Evolutionary conservation across 2,797 vertebrate species (phyloP).

Genomic region (Botia kubotai): DNA sequence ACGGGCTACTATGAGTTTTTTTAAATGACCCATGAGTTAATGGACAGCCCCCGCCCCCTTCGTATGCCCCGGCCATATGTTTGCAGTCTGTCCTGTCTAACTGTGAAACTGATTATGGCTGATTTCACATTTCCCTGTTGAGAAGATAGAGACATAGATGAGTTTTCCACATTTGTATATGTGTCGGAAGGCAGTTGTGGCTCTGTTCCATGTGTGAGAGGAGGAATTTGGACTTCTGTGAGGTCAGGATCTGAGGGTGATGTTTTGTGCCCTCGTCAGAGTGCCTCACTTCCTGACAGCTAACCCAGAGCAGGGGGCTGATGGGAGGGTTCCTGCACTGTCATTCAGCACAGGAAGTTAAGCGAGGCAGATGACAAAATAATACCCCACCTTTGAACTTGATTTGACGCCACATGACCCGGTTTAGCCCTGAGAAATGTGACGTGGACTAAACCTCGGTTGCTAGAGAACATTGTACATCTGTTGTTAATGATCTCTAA

Average conservation of each 20-base stretch:
- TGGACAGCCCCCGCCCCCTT: neutral
- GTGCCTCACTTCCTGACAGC: slow-evolving; percentile 72
- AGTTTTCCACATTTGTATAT: slow-evolving; percentile 40
- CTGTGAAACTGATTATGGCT: too few species aligned
- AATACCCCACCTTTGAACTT: slow-evolving; percentile 45
- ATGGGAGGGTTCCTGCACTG: slow-evolving; percentile 47
- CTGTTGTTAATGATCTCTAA: neutral
- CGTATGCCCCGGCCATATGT: neutral
- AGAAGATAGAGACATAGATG: neutral
- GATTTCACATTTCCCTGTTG: neutral
- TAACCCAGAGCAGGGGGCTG: slow-evolving; percentile 63
- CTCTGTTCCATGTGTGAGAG: slow-evolving; percentile 48
- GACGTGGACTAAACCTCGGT: neutral
- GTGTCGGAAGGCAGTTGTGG: slow-evolving; percentile 32
- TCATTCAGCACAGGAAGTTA: slow-evolving; percentile 49
- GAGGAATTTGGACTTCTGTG: slow-evolving; percentile 70
- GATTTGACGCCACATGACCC: slow-evolving; percentile 6
- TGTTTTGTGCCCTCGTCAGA: slow-evolving; percentile 71
- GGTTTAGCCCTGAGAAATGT: slow-evolving; percentile 18
- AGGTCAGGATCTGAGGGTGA: slow-evolving; percentile 71
- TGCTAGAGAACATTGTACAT: neutral
- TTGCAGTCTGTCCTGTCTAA: neutral
- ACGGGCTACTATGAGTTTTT: slow-evolving; percentile 15
- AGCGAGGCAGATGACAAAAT: slow-evolving; percentile 40
- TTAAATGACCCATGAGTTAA: neutral